Evolutionary conservation across 2,888 invertebrate species (phyloP).

Genomic region (Metalampra italica): DNA sequence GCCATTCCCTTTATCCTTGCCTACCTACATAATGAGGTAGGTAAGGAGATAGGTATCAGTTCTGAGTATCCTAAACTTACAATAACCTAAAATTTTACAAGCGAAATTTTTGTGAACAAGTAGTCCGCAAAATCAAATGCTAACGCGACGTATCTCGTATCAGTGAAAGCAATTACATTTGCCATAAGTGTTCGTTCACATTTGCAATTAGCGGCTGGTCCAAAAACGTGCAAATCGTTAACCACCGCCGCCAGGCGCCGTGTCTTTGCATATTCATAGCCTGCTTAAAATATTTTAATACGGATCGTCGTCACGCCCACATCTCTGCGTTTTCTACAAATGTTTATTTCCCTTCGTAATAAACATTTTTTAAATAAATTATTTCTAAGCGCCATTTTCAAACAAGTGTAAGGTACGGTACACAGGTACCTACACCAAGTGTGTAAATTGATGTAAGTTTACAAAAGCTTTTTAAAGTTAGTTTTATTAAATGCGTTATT

Average conservation of each 20-base stretch:
- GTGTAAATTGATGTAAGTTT: neutral
- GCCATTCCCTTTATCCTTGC: too few species aligned
- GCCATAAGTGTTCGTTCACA: slow-evolving; percentile 74
- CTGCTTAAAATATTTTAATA: slow-evolving; percentile 78
- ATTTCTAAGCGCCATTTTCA: neutral
- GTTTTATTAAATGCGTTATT: too few species aligned
- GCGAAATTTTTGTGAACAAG: slow-evolving; percentile 21
- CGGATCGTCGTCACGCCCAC: slow-evolving; percentile 57
- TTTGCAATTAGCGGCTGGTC: slow-evolving; percentile 75
- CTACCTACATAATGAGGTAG: too few species aligned
- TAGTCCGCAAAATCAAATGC: slow-evolving; percentile 45
- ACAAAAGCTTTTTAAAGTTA: too few species aligned
- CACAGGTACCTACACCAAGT: neutral
- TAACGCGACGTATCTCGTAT: slow-evolving; percentile 56
- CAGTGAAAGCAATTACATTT: slow-evolving; percentile 73
- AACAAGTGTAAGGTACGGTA: too few species aligned
- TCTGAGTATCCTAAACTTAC: neutral
- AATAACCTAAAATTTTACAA: slow-evolving; percentile 25
- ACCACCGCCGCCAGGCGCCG: slow-evolving; percentile 63
- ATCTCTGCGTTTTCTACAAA: slow-evolving; percentile 64
- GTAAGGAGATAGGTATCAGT: too few species aligned
- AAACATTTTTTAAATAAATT: slow-evolving; percentile 12
- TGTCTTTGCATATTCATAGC: slow-evolving; percentile 78
- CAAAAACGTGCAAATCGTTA: slow-evolving; percentile 78
- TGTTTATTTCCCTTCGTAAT: slow-evolving; percentile 57